A percentile compares a stretch with the other conserved stretches of the same genome.
Conservation (phyloP, 2,113 vertebrate genomes). For the Numida meleagris region DNA sequence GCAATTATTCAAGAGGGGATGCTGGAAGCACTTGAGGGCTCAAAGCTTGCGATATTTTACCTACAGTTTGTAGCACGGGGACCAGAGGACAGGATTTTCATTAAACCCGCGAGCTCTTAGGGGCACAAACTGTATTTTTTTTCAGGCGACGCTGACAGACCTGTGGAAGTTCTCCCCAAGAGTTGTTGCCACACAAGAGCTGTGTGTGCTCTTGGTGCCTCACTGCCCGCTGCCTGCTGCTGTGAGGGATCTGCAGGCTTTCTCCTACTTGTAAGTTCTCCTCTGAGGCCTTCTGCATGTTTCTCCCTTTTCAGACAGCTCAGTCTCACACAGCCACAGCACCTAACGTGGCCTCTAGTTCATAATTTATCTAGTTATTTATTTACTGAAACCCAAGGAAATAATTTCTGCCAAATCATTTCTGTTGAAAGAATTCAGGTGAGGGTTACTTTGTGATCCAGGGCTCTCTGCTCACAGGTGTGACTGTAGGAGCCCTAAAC, state of each 20-base stretch:
- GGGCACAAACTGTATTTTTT: neutral
- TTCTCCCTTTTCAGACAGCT: neutral
- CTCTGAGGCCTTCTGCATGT: neutral
- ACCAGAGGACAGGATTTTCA: constrained; percentile 23
- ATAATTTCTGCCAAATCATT: neutral
- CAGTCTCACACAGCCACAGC: neutral
- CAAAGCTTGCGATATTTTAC: neutral
- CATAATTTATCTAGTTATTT: neutral
- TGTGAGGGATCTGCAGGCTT: neutral
- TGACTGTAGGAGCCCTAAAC: neutral
- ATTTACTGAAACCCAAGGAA: neutral
- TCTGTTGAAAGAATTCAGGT: neutral
- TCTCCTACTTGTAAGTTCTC: neutral
- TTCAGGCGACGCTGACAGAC: neutral
- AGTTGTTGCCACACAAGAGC: neutral
- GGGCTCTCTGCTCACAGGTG: neutral
- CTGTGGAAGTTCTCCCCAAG: neutral
- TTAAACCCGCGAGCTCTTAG: neutral
- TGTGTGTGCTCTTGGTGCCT: neutral
- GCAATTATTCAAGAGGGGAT: constrained; percentile 6
- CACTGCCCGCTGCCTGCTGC: neutral
- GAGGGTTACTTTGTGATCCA: neutral
- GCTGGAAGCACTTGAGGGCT: constrained; percentile 5
- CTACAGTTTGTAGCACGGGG: neutral
- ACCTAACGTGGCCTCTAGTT: neutral